Conservation (phyloP, 2,888 invertebrate species). For the Ormyrus pomaceus region DNA sequence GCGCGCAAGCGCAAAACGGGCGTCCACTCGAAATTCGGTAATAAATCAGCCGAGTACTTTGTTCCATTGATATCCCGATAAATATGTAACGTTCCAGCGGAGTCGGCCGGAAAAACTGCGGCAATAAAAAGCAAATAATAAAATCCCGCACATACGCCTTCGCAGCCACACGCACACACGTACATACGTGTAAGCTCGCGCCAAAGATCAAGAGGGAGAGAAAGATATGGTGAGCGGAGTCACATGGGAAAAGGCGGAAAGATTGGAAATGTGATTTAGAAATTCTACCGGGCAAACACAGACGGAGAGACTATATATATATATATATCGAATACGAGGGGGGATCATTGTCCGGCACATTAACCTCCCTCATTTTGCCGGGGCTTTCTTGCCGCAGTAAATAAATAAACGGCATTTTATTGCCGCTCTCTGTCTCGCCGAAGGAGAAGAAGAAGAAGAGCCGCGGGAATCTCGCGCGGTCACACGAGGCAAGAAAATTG, state of each 20-base stretch:
- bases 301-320: background rate
- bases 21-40: background rate
- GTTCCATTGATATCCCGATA: slow-evolving; percentile 13
- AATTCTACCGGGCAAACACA: slow-evolving; percentile 4
- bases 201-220: slow-evolving; percentile 8
- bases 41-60: slow-evolving; percentile 7
- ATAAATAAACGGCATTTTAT: slow-evolving; percentile 55
- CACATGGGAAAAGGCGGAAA: slow-evolving; percentile 26
- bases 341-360: slow-evolving; percentile 44
- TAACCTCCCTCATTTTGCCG: slow-evolving; percentile 44
- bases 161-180: background rate
- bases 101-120: background rate
- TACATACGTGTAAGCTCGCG: background rate
- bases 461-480: slow-evolving; percentile 38
- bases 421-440: slow-evolving; percentile 14
- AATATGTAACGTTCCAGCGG: slow-evolving; percentile 3
- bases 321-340: background rate
- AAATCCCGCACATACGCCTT: background rate
- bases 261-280: slow-evolving; percentile 37
- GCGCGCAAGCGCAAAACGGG: too few relatives aligned
- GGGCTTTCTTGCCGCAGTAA: slow-evolving; percentile 31
- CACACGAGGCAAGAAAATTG: slow-evolving; percentile 59
- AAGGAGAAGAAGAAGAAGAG: slow-evolving; percentile 11
- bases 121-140: slow-evolving; percentile 27
- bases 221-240: background rate